phyloP scores from a whole-genome alignment of 2,113 vertebrate genomes.

The Climacteris rufus region DNA sequence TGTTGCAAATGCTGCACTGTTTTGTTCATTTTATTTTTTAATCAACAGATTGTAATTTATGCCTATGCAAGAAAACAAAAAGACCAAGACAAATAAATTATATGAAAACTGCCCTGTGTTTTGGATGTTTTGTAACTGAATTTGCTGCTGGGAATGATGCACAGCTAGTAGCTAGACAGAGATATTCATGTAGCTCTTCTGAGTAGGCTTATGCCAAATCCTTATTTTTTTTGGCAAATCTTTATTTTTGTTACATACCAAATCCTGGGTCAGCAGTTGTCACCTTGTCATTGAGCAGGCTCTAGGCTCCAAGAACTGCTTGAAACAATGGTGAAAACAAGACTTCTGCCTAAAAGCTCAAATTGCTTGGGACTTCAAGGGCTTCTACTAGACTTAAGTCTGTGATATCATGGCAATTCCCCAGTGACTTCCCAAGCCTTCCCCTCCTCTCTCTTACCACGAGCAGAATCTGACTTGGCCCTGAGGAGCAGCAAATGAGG shows the following conservation, averaged over 20 bases:
- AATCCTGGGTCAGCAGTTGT: not conserved
- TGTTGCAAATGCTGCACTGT: constrained; percentile 74
- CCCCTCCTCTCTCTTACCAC: not conserved
- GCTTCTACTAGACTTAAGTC: not conserved
- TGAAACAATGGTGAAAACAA: not conserved
- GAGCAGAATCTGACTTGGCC: not conserved
- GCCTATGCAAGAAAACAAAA: constrained; percentile 75
- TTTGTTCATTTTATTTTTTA: constrained; percentile 63
- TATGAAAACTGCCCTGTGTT: not conserved
- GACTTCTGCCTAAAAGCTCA: not conserved
- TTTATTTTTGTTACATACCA: not conserved
- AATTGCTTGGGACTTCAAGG: not conserved
- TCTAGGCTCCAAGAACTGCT: not conserved
- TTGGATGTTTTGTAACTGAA: not conserved
- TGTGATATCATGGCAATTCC: not conserved
- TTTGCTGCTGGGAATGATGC: not conserved
- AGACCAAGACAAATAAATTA: constrained; percentile 63
- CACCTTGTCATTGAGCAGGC: not conserved
- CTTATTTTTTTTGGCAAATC: not conserved
- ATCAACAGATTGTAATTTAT: constrained; percentile 75
- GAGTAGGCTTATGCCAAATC: not conserved
- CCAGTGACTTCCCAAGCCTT: not conserved
- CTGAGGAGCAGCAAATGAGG: rapidly evolving
- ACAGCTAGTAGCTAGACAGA: not conserved
- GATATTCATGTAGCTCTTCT: not conserved